Evolutionary conservation across 2,888 invertebrate species (phyloP), one percentile per base, ranked within the genome.

Genomic region (Stratiomys singularior): DNA sequence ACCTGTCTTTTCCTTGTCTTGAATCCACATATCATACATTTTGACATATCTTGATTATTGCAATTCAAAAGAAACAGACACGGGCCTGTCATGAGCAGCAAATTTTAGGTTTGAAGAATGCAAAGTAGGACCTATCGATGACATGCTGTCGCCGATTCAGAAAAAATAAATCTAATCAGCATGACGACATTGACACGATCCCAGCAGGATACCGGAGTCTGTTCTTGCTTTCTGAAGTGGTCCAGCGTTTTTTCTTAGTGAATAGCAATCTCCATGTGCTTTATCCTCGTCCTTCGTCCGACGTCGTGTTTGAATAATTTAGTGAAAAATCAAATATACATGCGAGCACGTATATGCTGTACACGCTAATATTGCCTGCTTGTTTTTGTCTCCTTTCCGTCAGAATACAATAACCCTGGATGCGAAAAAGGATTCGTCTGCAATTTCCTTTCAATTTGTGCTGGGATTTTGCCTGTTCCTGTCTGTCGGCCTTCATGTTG

Each of bases 1-100:
- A 1, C 25, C 23, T 60, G 64, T 28, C 37, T 27, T 15, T 5
- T 28, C 9, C 37, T 37, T 37, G 3, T 37, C 37, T 3, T 9
- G n/a, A 37, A 37, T 9, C 37, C 37, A 37, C 37, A 37, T 37
- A 37, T 37, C 37, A 37, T 37, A 37, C 3, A 37, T 37, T 37
- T 9, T 37, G 37, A 9, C 37, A 37, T 37, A 37, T 37, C 37
- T 37, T 37, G 27, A 46, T 47, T 27, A 56, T 72, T 27, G 9
- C n/a, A 25, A 28, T 18, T 72, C 21, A 28, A 52, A 71, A 28
- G 30, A 56, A 27, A n/a, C 30, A 72, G 56, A 72, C 71, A 27
- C 18, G 13, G 56, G 27, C 71, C 71, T 56, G 71, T 72, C 71
- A 56, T 18, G 56, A 72, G 21, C 56, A 67, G 23, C 4, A 67